phyloP scores from a whole-genome alignment of 1,140 invertebrate species.

The Drosophila pallidifrons region DNA sequence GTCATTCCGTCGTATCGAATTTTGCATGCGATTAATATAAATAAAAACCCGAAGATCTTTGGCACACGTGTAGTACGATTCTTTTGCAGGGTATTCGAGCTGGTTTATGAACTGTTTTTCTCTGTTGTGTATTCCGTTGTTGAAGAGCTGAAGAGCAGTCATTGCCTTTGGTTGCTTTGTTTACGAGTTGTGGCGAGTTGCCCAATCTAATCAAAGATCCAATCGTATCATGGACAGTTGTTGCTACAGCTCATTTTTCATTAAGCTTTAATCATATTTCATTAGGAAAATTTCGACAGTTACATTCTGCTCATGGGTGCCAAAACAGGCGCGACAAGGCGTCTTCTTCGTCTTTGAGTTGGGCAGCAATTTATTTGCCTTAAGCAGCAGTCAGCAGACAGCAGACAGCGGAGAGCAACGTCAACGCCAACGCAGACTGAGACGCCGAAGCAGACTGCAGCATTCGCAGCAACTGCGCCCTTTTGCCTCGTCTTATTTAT shows the following conservation, averaged over 20 bases:
- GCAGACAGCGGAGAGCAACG: constrained; percentile 15
- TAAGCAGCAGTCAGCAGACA: constrained; percentile 13
- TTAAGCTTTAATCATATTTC: constrained; percentile 81
- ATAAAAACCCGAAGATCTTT: constrained; percentile 1
- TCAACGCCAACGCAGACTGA: constrained; percentile 21
- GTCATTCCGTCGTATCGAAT: constrained; percentile 13
- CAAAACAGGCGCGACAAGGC: constrained; percentile 37
- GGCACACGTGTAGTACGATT: constrained; percentile 10
- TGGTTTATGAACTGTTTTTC: constrained; percentile 28
- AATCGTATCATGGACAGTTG: constrained; percentile 41
- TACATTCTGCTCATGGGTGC: constrained; percentile 46
- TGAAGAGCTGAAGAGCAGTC: constrained; percentile 48
- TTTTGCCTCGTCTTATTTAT: constrained; percentile 30
- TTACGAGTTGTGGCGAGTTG: constrained; percentile 38
- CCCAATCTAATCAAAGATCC: constrained; percentile 30
- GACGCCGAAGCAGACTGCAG: constrained; percentile 28
- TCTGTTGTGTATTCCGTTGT: constrained; percentile 56
- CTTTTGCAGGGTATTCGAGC: constrained; percentile 40
- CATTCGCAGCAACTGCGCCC: constrained; percentile 50
- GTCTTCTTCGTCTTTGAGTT: background rate
- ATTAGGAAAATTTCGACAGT: constrained; percentile 59
- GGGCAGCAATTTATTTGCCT: constrained; percentile 19
- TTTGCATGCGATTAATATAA: constrained; percentile 43
- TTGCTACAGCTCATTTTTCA: constrained; percentile 69
- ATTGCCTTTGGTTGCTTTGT: constrained; percentile 33